phyloP scores from a whole-genome alignment of 2,888 invertebrate genomes.

The Proisotoma minuta region DNA sequence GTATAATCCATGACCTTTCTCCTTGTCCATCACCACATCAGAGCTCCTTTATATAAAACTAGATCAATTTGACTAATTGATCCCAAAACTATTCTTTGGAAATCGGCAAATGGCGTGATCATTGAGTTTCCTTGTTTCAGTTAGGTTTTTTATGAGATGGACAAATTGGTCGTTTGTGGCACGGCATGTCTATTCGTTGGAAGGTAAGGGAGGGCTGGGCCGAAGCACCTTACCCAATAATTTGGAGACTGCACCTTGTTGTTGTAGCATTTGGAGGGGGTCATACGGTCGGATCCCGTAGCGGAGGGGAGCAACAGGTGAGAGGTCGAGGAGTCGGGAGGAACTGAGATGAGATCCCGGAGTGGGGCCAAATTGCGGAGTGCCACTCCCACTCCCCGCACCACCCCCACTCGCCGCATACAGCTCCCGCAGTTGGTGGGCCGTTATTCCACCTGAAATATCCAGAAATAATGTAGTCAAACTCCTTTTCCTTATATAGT shows the following conservation, averaged over 20 bases:
- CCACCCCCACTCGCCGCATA: constrained; percentile 41
- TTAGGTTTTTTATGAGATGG: too few relatives aligned
- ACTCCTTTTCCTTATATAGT: too few relatives aligned
- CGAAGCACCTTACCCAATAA: constrained; percentile 62
- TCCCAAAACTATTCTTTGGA: too few relatives aligned
- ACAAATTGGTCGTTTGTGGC: too few relatives aligned
- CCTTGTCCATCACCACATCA: too few relatives aligned
- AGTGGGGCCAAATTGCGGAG: constrained; percentile 9
- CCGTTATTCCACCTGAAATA: constrained; percentile 45
- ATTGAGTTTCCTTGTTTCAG: too few relatives aligned
- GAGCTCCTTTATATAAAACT: too few relatives aligned
- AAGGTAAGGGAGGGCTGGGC: not conserved
- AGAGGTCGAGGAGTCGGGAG: constrained; percentile 44
- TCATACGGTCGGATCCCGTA: constrained; percentile 79
- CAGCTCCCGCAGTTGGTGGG: constrained; percentile 47
- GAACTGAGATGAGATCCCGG: constrained; percentile 15
- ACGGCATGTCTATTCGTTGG: too few relatives aligned
- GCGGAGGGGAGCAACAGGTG: constrained; percentile 46
- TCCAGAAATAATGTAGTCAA: not conserved
- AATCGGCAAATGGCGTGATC: too few relatives aligned
- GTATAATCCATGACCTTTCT: too few relatives aligned
- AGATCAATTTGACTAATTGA: too few relatives aligned
- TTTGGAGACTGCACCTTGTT: constrained; percentile 82
- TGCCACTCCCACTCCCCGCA: constrained; percentile 25
- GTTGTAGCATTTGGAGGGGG: constrained; percentile 79